Evolutionary conservation across 2,888 invertebrate species (phyloP), one percentile per base, ranked within the genome.

Genomic region (Drosophila seclusa): DNA sequence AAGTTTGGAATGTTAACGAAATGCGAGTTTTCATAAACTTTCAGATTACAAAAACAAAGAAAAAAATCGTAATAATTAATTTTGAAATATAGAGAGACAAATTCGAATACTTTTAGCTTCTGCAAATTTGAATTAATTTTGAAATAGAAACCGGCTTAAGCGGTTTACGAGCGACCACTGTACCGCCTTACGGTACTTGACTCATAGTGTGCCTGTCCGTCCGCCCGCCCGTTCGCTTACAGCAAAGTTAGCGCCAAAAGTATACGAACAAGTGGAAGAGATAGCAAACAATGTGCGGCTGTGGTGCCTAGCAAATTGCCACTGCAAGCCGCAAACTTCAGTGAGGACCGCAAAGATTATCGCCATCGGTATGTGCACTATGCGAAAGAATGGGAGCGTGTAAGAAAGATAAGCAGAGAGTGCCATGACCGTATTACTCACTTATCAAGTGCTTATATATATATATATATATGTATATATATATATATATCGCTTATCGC

Each of bases 271-370:
- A 75, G 68, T 61, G 69, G 57, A 76, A 64, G 64, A 84, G 83
- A 84, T 84, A 87, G 76, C 89, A 84, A 84, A 89, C 84, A 80
- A 80, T 75, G 82, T 78, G 76, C 80, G 76, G 76, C 68, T 74
- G 71, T 63, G 70, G 77, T 64, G 62, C 49, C 53, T 42, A 50
- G 69, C 75, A 89, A 84, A 87, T 84, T 84, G 78, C 89, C 87
- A 73, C 81, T 80, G 87, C 85, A 76, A 81, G 69, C 87, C 73
- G 74, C 74, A 87, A 87, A 81, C 73, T 78, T 73, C 60, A 57
- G 34, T 40, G 27, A 59, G 54, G 64, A 42, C 78, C 64, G 62
- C 80, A 78, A 75, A 75, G 83, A 89, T 89, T 80, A 84, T 83
- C 87, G 70, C 76, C 61, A 69, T 70, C 72, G 62, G 73, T 57